These are phyloP conservation scores for Brachyhypopomus occidentalis DNA, from an alignment of 2,113 vertebrate genomes.

Conservation along the genomic window DNA sequence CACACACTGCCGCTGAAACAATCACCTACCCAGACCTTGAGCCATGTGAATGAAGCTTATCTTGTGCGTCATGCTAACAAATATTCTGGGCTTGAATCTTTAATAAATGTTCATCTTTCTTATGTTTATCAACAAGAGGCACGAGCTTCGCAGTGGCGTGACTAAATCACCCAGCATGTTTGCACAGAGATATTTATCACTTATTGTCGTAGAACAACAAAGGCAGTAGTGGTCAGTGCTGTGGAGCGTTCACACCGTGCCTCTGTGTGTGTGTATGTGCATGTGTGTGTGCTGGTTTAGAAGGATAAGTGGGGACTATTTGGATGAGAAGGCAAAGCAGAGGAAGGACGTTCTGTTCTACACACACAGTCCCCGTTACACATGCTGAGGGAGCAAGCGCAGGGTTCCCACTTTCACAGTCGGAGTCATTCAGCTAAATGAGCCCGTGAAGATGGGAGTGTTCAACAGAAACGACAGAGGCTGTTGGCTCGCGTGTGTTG, in stretches of 20 bases:
- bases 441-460: no score
- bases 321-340: conserved; percentile 25
- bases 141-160: background rate
- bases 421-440: no score
- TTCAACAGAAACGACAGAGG: no score
- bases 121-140: background rate
- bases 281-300: background rate
- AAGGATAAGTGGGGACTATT: conserved; percentile 18
- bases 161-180: background rate
- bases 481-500: no score
- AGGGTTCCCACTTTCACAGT: background rate
- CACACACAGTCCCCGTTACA: background rate
- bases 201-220: background rate
- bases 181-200: background rate
- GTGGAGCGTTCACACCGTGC: background rate
- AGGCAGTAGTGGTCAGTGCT: background rate
- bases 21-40: background rate
- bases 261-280: background rate
- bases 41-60: background rate
- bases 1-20: conserved; percentile 15
- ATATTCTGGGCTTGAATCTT: no score
- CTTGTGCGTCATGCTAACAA: background rate
- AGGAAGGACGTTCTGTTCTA: conserved; percentile 14
- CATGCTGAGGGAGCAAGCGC: background rate
- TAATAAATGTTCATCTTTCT: background rate